Conservation (phyloP, 53 echinoderm and acorn worm species). For the Mesocentrotus franciscanus region DNA sequence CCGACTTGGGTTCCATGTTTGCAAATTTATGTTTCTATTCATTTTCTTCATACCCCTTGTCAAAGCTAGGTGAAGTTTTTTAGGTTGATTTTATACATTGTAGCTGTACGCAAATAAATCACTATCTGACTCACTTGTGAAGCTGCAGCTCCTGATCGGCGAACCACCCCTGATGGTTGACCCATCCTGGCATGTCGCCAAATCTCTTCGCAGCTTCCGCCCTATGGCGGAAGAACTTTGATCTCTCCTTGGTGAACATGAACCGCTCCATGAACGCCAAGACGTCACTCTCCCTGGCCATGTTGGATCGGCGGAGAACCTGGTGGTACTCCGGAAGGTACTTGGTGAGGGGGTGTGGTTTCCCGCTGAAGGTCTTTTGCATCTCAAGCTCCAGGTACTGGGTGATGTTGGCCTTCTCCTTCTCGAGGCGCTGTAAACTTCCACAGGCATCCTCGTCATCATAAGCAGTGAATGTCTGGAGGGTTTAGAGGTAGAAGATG, state of each 20-base stretch:
- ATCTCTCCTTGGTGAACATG: slow-evolving; percentile 55
- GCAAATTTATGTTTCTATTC: too few relatives aligned
- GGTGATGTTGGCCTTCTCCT: slow-evolving; percentile 79
- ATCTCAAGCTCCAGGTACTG: slow-evolving; percentile 88
- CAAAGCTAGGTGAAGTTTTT: too few relatives aligned
- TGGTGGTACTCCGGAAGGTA: slow-evolving; percentile 43
- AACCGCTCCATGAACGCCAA: slow-evolving; percentile 58
- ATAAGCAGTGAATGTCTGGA: slow-evolving; percentile 65
- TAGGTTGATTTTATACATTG: too few relatives aligned
- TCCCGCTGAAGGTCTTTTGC: slow-evolving; percentile 73
- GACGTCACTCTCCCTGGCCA: slow-evolving; percentile 37
- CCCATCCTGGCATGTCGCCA: slow-evolving; percentile 72
- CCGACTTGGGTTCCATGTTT: too few relatives aligned
- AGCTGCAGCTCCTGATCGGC: slow-evolving; percentile 77
- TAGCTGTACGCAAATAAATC: too few relatives aligned
- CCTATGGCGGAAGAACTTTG: slow-evolving; percentile 48
- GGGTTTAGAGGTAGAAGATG: neutral
- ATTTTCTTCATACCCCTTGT: too few relatives aligned
- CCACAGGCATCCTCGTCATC: slow-evolving; percentile 72
- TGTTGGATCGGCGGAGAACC: slow-evolving; percentile 10
- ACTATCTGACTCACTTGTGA: slow-evolving; percentile 21
- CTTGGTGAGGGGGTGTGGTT: slow-evolving; percentile 30
- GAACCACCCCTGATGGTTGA: slow-evolving; percentile 78
- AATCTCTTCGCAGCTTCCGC: slow-evolving; percentile 25
- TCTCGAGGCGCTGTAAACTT: slow-evolving; percentile 73